phyloP scores from a whole-genome alignment of 2,797 vertebrate species.

The Arrhamphus sclerolepis region DNA sequence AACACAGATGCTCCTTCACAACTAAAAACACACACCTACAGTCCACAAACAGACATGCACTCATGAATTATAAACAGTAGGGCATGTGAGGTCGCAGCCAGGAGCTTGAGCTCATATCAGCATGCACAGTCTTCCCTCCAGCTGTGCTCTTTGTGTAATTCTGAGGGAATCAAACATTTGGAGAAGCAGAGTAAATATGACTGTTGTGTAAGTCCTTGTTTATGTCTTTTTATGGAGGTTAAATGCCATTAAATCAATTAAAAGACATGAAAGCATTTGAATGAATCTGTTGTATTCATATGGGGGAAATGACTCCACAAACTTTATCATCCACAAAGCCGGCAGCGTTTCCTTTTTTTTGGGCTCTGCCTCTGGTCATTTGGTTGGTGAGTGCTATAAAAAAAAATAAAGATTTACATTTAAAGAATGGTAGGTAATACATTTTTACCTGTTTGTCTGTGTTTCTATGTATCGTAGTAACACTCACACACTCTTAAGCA shows the following conservation, averaged over 20 bases:
- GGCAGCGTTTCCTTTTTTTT: too few species aligned
- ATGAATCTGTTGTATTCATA: not conserved
- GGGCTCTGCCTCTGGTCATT: not conserved
- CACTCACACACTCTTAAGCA: not conserved
- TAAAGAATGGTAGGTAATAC: too few species aligned
- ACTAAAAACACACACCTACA: constrained; percentile 22
- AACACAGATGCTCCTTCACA: constrained; percentile 25
- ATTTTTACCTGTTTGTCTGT: too few species aligned
- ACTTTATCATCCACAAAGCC: constrained; percentile 11
- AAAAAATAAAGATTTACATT: not conserved
- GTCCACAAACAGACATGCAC: constrained; percentile 19
- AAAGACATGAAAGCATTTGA: not conserved
- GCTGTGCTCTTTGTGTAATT: constrained; percentile 13
- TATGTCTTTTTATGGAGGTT: not conserved
- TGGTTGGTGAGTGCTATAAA: not conserved
- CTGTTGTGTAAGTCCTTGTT: not conserved
- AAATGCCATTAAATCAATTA: not conserved
- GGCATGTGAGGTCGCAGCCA: constrained; percentile 21
- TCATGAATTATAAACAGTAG: constrained; percentile 44
- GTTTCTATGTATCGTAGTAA: too few species aligned
- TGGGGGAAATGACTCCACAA: not conserved
- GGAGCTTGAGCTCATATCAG: constrained; percentile 15
- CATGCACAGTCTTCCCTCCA: constrained; percentile 10
- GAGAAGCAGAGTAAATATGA: not conserved
- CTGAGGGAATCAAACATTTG: not conserved